phyloP scores from a whole-genome alignment of 1,140 invertebrate species.

The Cherax destructor region DNA sequence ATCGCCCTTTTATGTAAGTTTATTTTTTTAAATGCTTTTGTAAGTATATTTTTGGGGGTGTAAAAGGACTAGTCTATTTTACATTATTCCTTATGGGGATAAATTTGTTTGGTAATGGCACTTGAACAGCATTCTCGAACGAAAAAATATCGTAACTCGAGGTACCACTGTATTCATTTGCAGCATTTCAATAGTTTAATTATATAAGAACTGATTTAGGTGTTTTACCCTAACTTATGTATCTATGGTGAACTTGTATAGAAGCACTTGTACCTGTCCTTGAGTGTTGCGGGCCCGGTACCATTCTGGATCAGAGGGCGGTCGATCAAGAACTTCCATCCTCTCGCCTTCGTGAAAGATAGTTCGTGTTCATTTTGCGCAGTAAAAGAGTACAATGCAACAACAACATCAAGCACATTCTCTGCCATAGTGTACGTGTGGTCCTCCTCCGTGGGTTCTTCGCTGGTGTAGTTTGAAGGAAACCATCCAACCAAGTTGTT shows the following conservation, averaged over 20 bases:
- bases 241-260: not conserved
- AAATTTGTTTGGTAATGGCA: no score
- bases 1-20: no score
- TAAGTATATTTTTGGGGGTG: no score
- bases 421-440: slow-evolving; percentile 95
- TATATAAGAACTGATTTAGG: no score
- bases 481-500: slow-evolving; percentile 91
- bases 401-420: slow-evolving; percentile 95
- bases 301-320: slow-evolving; percentile 98
- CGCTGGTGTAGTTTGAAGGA: slow-evolving; percentile 97
- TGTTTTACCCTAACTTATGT: not conserved
- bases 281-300: slow-evolving; percentile 95
- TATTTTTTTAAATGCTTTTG: no score
- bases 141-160: no score
- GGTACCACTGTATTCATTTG: no score
- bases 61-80: no score
- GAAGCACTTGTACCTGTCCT: slow-evolving; percentile 77
- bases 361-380: slow-evolving; percentile 98
- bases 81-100: no score
- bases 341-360: slow-evolving; percentile 95
- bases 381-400: slow-evolving; percentile 91
- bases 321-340: slow-evolving; percentile 95
- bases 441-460: slow-evolving; percentile 80
- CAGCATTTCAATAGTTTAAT: no score
- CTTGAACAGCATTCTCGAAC: no score